Conservation (phyloP, 1,140 invertebrate species). For the Sycobia sp. region DNA sequence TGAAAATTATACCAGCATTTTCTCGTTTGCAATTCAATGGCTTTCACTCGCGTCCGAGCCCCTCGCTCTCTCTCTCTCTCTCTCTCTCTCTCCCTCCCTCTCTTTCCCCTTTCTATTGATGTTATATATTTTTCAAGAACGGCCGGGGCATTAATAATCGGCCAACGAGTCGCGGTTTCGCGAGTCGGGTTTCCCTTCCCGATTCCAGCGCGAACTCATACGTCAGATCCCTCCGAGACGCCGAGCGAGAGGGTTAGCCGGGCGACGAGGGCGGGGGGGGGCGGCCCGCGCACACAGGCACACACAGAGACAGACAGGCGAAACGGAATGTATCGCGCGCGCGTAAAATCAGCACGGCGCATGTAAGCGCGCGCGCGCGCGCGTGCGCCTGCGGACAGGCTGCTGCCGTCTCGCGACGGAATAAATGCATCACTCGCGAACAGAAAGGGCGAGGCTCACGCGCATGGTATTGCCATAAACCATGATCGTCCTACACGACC, state of each 20-base stretch:
- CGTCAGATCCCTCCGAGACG: slow-evolving; percentile 19
- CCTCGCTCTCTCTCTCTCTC: too few relatives aligned
- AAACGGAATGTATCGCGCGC: too few relatives aligned
- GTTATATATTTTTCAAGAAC: slow-evolving; percentile 23
- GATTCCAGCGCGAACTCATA: slow-evolving; percentile 7
- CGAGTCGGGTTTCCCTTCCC: slow-evolving; percentile 29
- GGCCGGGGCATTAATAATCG: slow-evolving; percentile 27
- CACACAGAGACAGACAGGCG: too few relatives aligned
- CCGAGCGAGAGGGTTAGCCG: slow-evolving; percentile 7
- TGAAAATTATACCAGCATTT: slow-evolving; percentile 22
- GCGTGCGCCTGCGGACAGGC: too few relatives aligned
- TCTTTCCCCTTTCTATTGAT: too few relatives aligned
- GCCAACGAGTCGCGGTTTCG: slow-evolving; percentile 9
- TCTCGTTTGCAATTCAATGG: slow-evolving; percentile 22
- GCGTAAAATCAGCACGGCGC: too few relatives aligned
- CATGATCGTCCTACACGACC: slow-evolving; percentile 56
- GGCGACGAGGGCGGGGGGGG: background rate
- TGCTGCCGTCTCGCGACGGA: slow-evolving; percentile 21
- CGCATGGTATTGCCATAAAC: slow-evolving; percentile 53
- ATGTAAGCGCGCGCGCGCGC: too few relatives aligned
- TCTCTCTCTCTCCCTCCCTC: too few relatives aligned
- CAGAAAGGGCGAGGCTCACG: slow-evolving; percentile 54
- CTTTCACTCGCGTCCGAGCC: slow-evolving; percentile 32
- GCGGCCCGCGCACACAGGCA: slow-evolving; percentile 11
- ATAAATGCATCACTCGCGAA: slow-evolving; percentile 47